A percentile compares a stretch with the other conserved stretches of the same genome.
phyloP scores from a whole-genome alignment of 2,113 vertebrate genomes.

The Sarotherodon lohbergeri region DNA sequence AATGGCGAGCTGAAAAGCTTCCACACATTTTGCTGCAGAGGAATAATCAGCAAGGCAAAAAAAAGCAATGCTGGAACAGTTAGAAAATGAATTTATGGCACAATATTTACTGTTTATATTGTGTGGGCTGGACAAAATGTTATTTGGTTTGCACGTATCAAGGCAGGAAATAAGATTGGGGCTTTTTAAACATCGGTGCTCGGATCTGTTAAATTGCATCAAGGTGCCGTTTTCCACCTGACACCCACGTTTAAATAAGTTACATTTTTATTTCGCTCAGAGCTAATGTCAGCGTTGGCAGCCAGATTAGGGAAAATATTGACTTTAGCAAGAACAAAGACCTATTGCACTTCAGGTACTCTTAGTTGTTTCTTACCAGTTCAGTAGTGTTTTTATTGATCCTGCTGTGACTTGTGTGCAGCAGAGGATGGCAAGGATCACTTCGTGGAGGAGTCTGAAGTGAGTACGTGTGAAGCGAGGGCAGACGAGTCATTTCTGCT shows the following conservation, averaged over 20 bases:
- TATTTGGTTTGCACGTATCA: background rate
- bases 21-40: background rate
- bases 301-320: conserved; percentile 14
- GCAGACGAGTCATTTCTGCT: conserved; percentile 83
- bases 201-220: conserved; percentile 13
- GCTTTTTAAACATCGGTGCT: background rate
- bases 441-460: conserved; percentile 83
- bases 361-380: background rate
- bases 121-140: background rate
- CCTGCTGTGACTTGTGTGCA: conserved; percentile 30
- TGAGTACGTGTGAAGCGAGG: conserved; percentile 78
- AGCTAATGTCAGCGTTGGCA: conserved; percentile 11
- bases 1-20: background rate
- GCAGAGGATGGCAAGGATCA: conserved; percentile 78
- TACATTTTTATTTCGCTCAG: background rate
- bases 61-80: background rate
- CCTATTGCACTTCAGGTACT: background rate
- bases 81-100: background rate
- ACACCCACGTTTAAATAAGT: background rate
- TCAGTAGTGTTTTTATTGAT: background rate
- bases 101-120: background rate
- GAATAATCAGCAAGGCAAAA: background rate
- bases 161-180: background rate
- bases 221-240: background rate
- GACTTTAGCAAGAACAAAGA: background rate